Base-by-base conservation (phyloP, 2,797 vertebrate species). In the Pempheris klunzingeri region DNA sequence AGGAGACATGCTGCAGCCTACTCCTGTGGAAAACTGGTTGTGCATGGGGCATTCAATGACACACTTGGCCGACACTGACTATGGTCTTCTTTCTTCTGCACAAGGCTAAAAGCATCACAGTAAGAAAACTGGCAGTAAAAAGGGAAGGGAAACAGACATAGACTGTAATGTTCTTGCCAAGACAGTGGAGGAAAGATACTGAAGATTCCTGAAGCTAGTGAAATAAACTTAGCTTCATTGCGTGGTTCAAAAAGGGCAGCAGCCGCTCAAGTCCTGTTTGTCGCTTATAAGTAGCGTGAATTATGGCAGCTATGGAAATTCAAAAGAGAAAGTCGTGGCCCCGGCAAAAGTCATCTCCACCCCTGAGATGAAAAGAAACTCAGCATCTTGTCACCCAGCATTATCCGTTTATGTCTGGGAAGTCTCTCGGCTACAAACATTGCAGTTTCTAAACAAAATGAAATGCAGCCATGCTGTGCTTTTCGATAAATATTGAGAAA, bases 361-460 rank as follows among this genome's bases (percentile, higher is more conserved):
- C 59, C 34, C 65, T 50, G n/a, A 78, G 49, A 77, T 74, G 39
- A 57, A 74, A 71, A 69, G 52, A 72, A 70, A 73, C 47, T 54
- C 26, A 28, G 46, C 32, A 74, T 84, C 64, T 74, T 68, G 69
- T 64, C 82, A 59, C 54, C 47, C 38, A 44, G 61, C 26, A 78
- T 78, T 78, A 67, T 57, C 54, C 47, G 53, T 81, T 80, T 77
- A 69, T 80, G 82, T 67, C 44, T 17, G 36, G 77, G 75, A 77
- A 46, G 60, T 83, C 60, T 80, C 74, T 78, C 60, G 63, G 74
- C 78, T 75, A 80, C 71, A 86, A 87, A 92, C 80, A 83, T 82
- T 80, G 75, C 59, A 68, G 63, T 80, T 81, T 83, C 74, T 69
- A 70, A 88, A 90, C 71, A 71, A 88, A 90, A 91, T 70, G 53